These are phyloP conservation scores for Rhyacichthys aspro DNA, from an alignment of 2,797 vertebrate species.

Conservation along the genomic window DNA sequence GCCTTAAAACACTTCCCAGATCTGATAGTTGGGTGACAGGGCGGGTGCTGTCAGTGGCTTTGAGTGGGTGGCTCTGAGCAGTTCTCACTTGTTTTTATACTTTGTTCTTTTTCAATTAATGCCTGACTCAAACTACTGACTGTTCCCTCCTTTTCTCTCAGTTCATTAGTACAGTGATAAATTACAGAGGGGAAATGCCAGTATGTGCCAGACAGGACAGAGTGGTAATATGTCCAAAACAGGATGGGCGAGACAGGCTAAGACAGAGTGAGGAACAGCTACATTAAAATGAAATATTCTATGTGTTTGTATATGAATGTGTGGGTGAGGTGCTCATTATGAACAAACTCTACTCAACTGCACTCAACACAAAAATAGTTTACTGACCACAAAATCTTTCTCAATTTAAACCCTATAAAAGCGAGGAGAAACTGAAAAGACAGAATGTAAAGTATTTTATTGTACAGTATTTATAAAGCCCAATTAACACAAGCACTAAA, in stretches of 20 bases:
- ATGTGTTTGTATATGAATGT: conserved; percentile 4
- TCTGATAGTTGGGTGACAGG: conserved; percentile 22
- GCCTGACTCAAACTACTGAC: conserved; percentile 18
- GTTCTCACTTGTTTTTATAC: conserved; percentile 33
- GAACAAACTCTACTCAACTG: background rate
- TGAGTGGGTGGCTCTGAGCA: conserved; percentile 35
- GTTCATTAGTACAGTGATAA: conserved; percentile 64
- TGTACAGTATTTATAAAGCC: too few relatives aligned
- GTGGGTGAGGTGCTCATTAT: background rate
- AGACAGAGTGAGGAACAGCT: conserved; percentile 34
- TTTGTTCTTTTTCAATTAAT: conserved; percentile 45
- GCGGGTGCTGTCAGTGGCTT: conserved; percentile 29
- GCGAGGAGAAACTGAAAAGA: too few relatives aligned
- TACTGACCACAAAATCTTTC: too few relatives aligned
- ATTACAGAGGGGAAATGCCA: conserved; percentile 59
- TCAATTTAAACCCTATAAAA: too few relatives aligned
- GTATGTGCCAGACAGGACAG: conserved; percentile 27
- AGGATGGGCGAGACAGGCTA: conserved; percentile 32
- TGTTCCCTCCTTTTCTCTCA: conserved; percentile 26
- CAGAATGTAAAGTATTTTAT: too few relatives aligned
- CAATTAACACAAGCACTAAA: too few relatives aligned
- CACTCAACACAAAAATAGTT: background rate
- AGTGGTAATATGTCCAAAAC: conserved; percentile 44
- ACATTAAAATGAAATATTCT: conserved; percentile 27
- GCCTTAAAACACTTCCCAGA: conserved; percentile 49